These are phyloP conservation scores for Hyaena hyaena DNA, from an alignment of 2,113 vertebrate genomes.

Conservation along the genomic window DNA sequence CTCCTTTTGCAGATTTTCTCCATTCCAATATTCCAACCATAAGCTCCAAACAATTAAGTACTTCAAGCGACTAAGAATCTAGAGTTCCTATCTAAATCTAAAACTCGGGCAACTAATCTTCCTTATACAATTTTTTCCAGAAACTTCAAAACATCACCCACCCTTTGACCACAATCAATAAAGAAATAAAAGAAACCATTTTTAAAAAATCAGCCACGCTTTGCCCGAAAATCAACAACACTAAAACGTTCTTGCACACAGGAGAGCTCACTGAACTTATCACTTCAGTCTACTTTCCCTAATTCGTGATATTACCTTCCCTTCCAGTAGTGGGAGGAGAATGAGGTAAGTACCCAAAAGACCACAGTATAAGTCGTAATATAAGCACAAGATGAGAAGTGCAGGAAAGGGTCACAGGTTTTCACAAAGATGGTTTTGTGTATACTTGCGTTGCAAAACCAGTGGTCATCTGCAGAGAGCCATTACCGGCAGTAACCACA, in stretches of 20 bases:
- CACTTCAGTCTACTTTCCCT: slow-evolving; percentile 36
- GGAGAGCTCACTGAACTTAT: slow-evolving; percentile 29
- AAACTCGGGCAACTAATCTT: background rate
- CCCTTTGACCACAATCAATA: background rate
- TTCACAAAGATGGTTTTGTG: background rate
- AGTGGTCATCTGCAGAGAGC: background rate
- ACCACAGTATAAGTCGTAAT: slow-evolving; percentile 15
- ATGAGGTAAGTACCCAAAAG: background rate
- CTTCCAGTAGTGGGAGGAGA: background rate
- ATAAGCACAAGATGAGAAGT: background rate
- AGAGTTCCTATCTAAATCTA: background rate
- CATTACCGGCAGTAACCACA: slow-evolving; percentile 3
- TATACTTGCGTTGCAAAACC: background rate
- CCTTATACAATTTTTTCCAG: slow-evolving; percentile 17
- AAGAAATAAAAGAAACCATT: background rate
- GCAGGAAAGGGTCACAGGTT: background rate
- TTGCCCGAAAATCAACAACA: slow-evolving; percentile 21
- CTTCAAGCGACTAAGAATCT: background rate
- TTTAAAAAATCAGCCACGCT: slow-evolving; percentile 9
- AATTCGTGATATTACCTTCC: slow-evolving; percentile 39
- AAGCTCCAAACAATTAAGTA: slow-evolving; percentile 41
- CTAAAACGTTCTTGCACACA: slow-evolving; percentile 53
- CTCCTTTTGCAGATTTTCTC: slow-evolving; percentile 29
- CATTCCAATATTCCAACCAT: slow-evolving; percentile 22
- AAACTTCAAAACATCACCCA: slow-evolving; percentile 42